phyloP scores from a whole-genome alignment of 1,140 invertebrate species.

The Rhagoletis zephyria region DNA sequence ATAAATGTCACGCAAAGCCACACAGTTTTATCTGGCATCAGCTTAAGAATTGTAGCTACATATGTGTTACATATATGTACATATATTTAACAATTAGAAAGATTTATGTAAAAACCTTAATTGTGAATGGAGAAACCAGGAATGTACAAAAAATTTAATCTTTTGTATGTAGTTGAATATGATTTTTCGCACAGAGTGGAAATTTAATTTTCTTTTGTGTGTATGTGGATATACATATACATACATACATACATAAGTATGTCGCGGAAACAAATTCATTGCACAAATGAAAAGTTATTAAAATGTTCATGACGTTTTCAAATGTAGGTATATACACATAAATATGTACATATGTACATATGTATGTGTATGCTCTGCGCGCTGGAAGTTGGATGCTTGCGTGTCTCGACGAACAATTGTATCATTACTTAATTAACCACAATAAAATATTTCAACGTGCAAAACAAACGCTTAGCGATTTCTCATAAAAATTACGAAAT shows the following conservation, averaged over 20 bases:
- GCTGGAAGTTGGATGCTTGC: background rate
- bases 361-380: background rate
- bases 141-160: background rate
- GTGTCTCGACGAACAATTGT: background rate
- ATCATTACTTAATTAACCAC: background rate
- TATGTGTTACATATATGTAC: background rate
- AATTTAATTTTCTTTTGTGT: background rate
- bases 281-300: background rate
- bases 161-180: background rate
- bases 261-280: background rate
- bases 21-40: background rate
- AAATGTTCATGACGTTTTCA: conserved; percentile 9
- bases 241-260: background rate
- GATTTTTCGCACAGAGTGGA: background rate
- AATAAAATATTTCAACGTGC: background rate
- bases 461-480: background rate
- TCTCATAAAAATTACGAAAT: background rate
- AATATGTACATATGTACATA: background rate
- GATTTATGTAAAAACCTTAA: background rate
- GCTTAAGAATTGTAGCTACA: background rate
- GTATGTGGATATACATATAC: background rate
- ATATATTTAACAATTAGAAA: background rate
- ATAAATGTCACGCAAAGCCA: background rate
- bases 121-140: conserved; percentile 3
- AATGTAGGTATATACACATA: background rate